Conservation (phyloP, 1,140 invertebrate species). For the Epicauta chinensis region DNA sequence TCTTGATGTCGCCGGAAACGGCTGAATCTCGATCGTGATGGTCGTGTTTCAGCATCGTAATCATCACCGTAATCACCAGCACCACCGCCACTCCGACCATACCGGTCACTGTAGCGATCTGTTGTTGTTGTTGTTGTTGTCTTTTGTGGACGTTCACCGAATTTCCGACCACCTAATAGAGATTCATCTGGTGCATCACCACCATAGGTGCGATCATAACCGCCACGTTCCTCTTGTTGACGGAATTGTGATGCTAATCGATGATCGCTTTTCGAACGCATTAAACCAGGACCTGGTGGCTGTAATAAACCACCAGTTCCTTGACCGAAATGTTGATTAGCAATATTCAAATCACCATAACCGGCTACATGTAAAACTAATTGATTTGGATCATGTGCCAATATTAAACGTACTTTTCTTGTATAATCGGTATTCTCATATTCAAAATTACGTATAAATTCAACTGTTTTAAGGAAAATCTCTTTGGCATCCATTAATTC, state of each 20-base stretch:
- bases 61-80: slow-evolving; percentile 55
- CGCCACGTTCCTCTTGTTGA: slow-evolving; percentile 68
- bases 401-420: slow-evolving; percentile 74
- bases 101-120: slow-evolving; percentile 44
- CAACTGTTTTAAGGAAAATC: slow-evolving; percentile 87
- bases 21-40: slow-evolving; percentile 59
- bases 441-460: slow-evolving; percentile 90
- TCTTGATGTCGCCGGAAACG: slow-evolving; percentile 54
- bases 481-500: slow-evolving; percentile 91
- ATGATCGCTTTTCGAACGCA: slow-evolving; percentile 91
- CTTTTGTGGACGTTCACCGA: slow-evolving; percentile 56
- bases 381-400: slow-evolving; percentile 85
- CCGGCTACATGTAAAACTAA: slow-evolving; percentile 76
- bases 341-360: slow-evolving; percentile 82
- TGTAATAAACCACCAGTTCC: slow-evolving; percentile 41
- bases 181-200: slow-evolving; percentile 51
- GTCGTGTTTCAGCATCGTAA: slow-evolving; percentile 51
- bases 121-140: slow-evolving; percentile 38
- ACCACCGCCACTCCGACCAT: slow-evolving; percentile 44
- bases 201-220: slow-evolving; percentile 39
- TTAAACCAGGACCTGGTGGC: slow-evolving; percentile 62
- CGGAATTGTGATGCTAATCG: slow-evolving; percentile 82
- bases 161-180: slow-evolving; percentile 62
- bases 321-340: slow-evolving; percentile 49
- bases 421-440: slow-evolving; percentile 86